These are phyloP conservation scores for Denticeps clupeoides DNA, from an alignment of 2,797 vertebrate genomes.

Conservation along the genomic window DNA sequence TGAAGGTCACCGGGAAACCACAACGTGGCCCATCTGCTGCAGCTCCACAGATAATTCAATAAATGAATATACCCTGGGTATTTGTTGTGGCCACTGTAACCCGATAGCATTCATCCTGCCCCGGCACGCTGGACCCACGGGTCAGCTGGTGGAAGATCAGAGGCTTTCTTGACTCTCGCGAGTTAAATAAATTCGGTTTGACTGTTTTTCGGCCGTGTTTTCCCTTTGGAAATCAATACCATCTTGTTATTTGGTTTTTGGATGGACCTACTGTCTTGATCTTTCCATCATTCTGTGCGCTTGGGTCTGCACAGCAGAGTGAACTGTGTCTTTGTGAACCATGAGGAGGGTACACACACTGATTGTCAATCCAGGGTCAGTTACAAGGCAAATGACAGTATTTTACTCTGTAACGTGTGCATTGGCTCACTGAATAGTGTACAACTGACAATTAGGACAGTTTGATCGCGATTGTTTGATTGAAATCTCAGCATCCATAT, in stretches of 20 bases:
- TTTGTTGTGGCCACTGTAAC: slow-evolving; percentile 56
- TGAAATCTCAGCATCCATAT: no score
- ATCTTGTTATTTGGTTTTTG: slow-evolving; percentile 30
- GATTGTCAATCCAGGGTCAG: background rate
- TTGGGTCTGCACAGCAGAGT: background rate
- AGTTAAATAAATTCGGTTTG: slow-evolving; percentile 57
- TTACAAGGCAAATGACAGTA: no score
- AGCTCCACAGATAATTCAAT: slow-evolving; percentile 52
- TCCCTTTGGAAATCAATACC: slow-evolving; percentile 41
- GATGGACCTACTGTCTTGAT: slow-evolving; percentile 33
- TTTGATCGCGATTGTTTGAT: no score
- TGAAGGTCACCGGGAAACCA: slow-evolving; percentile 33
- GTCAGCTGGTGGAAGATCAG: slow-evolving; percentile 65
- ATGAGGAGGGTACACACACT: background rate
- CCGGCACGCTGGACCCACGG: slow-evolving; percentile 54
- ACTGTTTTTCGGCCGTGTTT: slow-evolving; percentile 45
- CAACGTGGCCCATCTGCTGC: slow-evolving; percentile 20
- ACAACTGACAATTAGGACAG: no score
- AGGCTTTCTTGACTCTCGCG: slow-evolving; percentile 51
- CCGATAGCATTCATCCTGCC: slow-evolving; percentile 63
- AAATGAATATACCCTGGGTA: slow-evolving; percentile 46
- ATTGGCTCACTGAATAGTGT: no score
- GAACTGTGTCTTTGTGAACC: slow-evolving; percentile 6
- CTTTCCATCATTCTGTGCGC: slow-evolving; percentile 2
- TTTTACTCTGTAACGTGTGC: no score